Percentiles rank a stretch among this genome's conserved stretches.
phyloP scores from a whole-genome alignment of 2,113 vertebrate species.

The Patagioenas fasciata region DNA sequence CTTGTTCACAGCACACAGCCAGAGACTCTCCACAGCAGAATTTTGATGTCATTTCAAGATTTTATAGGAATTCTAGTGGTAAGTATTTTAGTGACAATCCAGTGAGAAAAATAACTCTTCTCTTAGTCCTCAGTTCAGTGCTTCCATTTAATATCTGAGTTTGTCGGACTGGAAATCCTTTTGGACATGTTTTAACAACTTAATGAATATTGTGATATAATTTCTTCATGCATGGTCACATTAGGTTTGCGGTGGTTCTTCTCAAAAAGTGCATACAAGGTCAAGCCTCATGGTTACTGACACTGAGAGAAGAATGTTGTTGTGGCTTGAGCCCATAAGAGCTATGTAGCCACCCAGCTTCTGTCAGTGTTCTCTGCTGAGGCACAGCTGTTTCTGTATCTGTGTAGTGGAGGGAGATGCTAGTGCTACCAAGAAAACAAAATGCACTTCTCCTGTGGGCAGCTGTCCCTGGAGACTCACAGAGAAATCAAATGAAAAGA shows the following conservation, averaged over 20 bases:
- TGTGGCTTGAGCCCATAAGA: background rate
- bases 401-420: background rate
- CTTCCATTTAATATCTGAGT: background rate
- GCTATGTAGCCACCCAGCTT: background rate
- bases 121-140: background rate
- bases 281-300: background rate
- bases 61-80: background rate
- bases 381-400: background rate
- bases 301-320: background rate
- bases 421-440: background rate
- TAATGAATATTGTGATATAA: background rate
- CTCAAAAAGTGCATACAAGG: background rate
- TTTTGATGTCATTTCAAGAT: background rate
- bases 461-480: background rate
- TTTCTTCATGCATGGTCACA: background rate
- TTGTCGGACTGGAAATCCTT: background rate
- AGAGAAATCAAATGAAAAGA: background rate
- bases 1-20: too few relatives aligned
- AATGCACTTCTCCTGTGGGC: accelerated
- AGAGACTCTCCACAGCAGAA: too few relatives aligned
- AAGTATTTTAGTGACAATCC: background rate
- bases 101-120: background rate
- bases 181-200: background rate
- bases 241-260: background rate
- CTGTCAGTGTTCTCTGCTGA: background rate